Percentiles rank a stretch among this genome's conserved stretches.
phyloP scores from a whole-genome alignment of 35 echinoderm and acorn worm genomes.

The Patiria miniata region DNA sequence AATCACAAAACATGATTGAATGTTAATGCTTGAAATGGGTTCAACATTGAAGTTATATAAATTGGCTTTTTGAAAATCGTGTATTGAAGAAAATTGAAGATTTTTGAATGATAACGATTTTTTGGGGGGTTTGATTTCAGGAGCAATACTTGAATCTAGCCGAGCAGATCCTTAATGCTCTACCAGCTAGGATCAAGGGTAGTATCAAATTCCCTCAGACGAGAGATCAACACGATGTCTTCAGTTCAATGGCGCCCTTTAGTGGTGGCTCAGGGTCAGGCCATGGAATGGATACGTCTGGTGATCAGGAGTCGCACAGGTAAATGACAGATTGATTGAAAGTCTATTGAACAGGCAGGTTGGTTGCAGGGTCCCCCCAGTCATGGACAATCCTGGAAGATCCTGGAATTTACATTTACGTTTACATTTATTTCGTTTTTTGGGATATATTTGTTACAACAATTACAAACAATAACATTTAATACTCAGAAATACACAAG shows the following conservation, averaged over 20 bases:
- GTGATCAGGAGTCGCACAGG: conserved; percentile 19
- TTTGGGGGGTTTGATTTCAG: conserved; percentile 40
- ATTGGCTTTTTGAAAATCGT: neutral
- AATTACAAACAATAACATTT: too few species aligned
- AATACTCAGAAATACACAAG: too few species aligned
- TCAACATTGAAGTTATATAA: neutral
- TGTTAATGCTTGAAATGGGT: neutral
- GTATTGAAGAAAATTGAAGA: neutral
- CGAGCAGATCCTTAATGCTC: conserved; percentile 94
- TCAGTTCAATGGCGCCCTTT: neutral
- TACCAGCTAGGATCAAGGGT: conserved; percentile 90
- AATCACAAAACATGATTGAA: too few species aligned
- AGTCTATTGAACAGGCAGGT: too few species aligned
- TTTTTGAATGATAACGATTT: neutral
- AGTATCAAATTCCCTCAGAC: conserved; percentile 31
- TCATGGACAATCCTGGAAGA: too few species aligned
- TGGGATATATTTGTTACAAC: too few species aligned
- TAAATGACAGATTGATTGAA: too few species aligned
- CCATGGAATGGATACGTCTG: conserved; percentile 24
- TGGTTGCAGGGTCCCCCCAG: too few species aligned
- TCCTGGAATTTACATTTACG: too few species aligned
- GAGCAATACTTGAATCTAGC: conserved; percentile 93
- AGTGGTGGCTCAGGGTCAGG: conserved; percentile 6
- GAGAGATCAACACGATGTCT: conserved; percentile 32
- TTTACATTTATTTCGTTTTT: too few species aligned